Base-by-base conservation (phyloP, 2,113 vertebrate species). In the Bujurquina vittata region DNA sequence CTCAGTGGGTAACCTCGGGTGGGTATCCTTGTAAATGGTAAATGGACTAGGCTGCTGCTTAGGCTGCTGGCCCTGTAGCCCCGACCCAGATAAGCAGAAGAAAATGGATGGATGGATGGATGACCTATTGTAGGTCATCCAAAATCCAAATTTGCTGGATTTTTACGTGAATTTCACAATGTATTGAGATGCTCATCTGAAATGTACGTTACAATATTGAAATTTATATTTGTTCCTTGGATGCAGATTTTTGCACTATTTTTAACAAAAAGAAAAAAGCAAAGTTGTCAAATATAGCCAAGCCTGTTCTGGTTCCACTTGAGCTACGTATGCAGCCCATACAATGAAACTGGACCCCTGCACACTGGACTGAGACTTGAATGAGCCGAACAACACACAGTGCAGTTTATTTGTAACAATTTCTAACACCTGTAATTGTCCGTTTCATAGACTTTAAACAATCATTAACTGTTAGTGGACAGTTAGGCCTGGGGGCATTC, bases 251-350 rank as follows among this genome's bases (percentile, higher is more conserved):
- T 26, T 18, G 0, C 40, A 46, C 43, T 67, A 43, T 43, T 46
- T 67, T 46, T 0, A 49, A 43, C 63, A 67, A 49, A 67, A 67
- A 49, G 63, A 49, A 49, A 49, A 0, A 67, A 67, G 0, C 3
- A 49, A 69, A 29, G 9, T 20, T 49, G 22, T 1, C 22, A 26
- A 46, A 69, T 29, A 67, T 18, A 1, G 40, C 63, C 7, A 69
- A 7, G 15, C 9, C 15, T 49, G 40, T 67, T 49, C 23, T 69
- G 26, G 3, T 69, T 49, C 46, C 15, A 69, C 23, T 49, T 49
- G 5, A 49, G 22, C 18, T 69, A 4, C 29, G 15, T 69, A 8
- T 40, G 26, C 1, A 26, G 37, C 1, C 17, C 1, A 49, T 26
- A 26, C 26, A 2, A 67, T 29, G 15, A 67, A 49, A 69, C 65